Base-by-base conservation (phyloP, 2,797 vertebrate genomes). In the Chlorospingus semifuscus region DNA sequence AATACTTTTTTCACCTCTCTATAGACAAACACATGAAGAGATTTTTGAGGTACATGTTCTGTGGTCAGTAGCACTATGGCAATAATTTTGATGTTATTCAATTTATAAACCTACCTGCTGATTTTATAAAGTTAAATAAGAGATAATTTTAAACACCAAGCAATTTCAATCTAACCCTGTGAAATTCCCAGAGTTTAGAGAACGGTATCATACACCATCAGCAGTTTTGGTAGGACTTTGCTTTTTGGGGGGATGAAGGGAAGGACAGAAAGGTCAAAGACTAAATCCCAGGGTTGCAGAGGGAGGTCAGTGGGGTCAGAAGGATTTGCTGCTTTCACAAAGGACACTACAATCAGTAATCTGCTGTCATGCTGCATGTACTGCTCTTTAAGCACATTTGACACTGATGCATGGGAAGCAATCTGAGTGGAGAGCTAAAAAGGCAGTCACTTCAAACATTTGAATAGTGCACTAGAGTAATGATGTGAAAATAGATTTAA, bases 291-390 rank as follows among this genome's bases (percentile, higher is more conserved):
- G 29, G 36, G 72, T 47, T 72, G 44, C 75, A 89, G 20, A 81
- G 84, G 82, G 69, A 89, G 84, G 75, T 87, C 87, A 72, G 23
- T 5, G 14, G 20, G 84, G 69, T 94, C 83, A 81, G 79, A 82
- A 74, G 87, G 66, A 94, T 94, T 94, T 91, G 59, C 77, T 84
- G 72, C 44, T 88, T 83, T 93, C 85, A 94, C 83, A 94, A 91
- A 93, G 59, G 70, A 88, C 74, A 27, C 36, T 49, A 47, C 44
- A 86, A 72, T 93, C 70, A 52, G 69, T 93, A 94, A 94, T 92
- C 77, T 93, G 59, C 70, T 94, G 86, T 90, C 88, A 74, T 56
- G 82, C 52, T 4, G 5, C 56, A 75, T 23, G 44, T 84, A 49
- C 16, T 76, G 59, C 61, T 93, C 60, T 79, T 83, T 78, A 92